Evolutionary conservation across 2,797 vertebrate species (phyloP).

Genomic region (Ciconia nigra): DNA sequence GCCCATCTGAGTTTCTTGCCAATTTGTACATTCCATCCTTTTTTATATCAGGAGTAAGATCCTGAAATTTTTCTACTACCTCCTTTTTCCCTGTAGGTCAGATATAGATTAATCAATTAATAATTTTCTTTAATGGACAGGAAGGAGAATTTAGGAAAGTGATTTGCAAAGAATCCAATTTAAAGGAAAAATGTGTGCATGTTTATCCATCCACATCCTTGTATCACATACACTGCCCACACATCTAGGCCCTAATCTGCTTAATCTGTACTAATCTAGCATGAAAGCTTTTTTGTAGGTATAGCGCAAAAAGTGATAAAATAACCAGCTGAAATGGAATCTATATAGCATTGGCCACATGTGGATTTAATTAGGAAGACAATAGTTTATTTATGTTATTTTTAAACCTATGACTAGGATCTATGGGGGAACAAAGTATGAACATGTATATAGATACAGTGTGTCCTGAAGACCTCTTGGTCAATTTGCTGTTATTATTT

Average conservation of each 20-base stretch:
- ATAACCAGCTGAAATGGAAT: background rate
- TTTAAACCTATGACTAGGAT: background rate
- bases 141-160: background rate
- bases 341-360: background rate
- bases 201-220: background rate
- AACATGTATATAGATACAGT: background rate
- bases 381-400: background rate
- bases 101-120: background rate
- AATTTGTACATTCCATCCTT: background rate
- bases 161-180: background rate
- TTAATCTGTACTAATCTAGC: background rate
- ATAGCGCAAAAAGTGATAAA: background rate
- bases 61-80: background rate
- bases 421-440: background rate
- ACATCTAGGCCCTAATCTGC: background rate
- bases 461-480: background rate
- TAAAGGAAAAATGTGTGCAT: background rate
- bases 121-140: background rate
- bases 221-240: background rate
- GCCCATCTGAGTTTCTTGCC: background rate
- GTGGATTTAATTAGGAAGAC: background rate
- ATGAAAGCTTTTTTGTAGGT: background rate
- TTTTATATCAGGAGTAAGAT: background rate
- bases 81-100: background rate
- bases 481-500: background rate